Base-by-base conservation (phyloP, 2,797 vertebrate genomes). In the Sphenopsis melanotis region DNA sequence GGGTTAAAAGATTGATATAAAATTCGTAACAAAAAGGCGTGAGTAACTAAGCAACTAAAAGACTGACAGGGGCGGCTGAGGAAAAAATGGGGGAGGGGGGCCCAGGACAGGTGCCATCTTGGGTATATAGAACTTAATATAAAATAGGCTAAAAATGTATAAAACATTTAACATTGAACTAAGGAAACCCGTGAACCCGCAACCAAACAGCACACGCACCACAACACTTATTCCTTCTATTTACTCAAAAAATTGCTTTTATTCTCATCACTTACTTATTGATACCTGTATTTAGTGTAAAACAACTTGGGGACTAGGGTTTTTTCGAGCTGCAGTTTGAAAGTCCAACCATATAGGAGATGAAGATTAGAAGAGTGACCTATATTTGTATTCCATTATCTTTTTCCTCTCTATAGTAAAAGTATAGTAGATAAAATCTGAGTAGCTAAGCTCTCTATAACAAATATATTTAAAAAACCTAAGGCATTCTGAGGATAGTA, bases 261-360 rank as follows among this genome's bases (percentile, higher is more conserved):
- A n/a, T 50, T 52, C 9, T 66, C 9, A 42, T 46, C 85, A 32
- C 1, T 59, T 70, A 19, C 13, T 61, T 72, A 36, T 2, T 68
- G 81, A 21, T 37, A 63, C 9, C 12, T 42, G 15, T 34, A 59
- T 55, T 78, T 84, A 47, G 7, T 39, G 15, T 47, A 65, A 66
- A 53, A 81, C 55, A 37, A 21, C 26, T 15, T 26, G 8, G 1
- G 3, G 0, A 30, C 11, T 2, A 3, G 9, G 6, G 2, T 0
- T 9, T 70, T 59, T 47, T 5, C 23, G 0, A 53, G 30, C 53
- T 78, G 22, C 19, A 80, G 7, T 26, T 79, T 65, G 30, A 44
- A 71, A 68, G 11, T 59, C n/a, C 29, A 42, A 7, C 11, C 9
- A 39, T 50, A 36, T 4, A 84, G 9, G 5, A 82, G 9, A 75